Evolutionary conservation across 2,888 invertebrate genomes (phyloP), one percentile per base, ranked within the genome.

Genomic region (Gasteruption jaculator): DNA sequence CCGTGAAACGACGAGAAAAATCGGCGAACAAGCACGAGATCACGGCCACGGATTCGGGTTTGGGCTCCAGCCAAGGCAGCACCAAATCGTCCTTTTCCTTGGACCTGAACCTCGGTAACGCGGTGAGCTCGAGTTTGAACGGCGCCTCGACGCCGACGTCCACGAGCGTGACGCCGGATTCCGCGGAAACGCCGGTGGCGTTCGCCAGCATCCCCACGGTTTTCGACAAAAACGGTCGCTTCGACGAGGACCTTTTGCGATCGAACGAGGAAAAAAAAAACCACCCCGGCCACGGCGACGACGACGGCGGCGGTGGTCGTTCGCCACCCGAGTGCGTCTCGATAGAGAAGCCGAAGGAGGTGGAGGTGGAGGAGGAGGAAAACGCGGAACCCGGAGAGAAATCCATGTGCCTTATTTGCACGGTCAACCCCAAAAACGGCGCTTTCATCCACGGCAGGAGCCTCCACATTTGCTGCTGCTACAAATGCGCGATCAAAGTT

Each of bases 391-490:
- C 49, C 18, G 10, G 38, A 2, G 58, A 65, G 15, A 69, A 71
- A 33, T 61, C 71, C 45, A 60, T 76, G 57, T 85, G 85, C 58
- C 78, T 82, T 18, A 74, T 80, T 12, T 85, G 85, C 57, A 74
- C 76, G 18, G 64, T 71, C 1, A 76, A 75, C 34, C 82, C 82
- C 0, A 84, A 82, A 60, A 77, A 84, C 39, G 81, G 82, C 1
- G 79, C 81, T 24, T 85, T 85, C 56, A 76, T 83, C 0, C 85
- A 85, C 58, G 81, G 81, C 0, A 72, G 76, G 30, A 77, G 78
- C 40, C 79, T 79, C 1, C 85, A 85, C 46, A 78, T 81, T 48
- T 83, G 82, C 58, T 83, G 83, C 50, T 85, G 85, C 57, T 85
- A 85, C 53, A 76, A 74, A 39, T 85, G 85, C 63, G 83, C 84